Percentiles rank a stretch among this genome's conserved stretches.
Evolutionary conservation across 1,140 invertebrate genomes (phyloP).

Genomic region (Ceratoteleas bidentatus): DNA sequence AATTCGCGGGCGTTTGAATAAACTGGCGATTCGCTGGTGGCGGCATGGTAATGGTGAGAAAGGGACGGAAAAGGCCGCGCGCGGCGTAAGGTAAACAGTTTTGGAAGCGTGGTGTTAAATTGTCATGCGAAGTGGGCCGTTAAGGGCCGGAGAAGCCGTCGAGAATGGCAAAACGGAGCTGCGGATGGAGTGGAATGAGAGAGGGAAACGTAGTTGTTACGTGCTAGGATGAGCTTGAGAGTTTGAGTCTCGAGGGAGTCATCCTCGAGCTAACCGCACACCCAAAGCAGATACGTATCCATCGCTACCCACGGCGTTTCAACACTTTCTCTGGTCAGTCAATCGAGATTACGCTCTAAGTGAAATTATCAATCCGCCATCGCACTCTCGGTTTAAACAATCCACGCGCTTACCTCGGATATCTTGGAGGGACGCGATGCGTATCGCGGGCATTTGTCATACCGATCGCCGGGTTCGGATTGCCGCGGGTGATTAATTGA

Average conservation of each 20-base stretch:
- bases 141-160: slow-evolving; percentile 67
- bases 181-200: slow-evolving; percentile 69
- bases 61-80: slow-evolving; percentile 35
- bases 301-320: slow-evolving; percentile 53
- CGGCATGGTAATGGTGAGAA: slow-evolving; percentile 7
- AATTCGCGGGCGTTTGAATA: slow-evolving; percentile 40
- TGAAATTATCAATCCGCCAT: slow-evolving; percentile 69
- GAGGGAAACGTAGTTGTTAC: slow-evolving; percentile 71
- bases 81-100: slow-evolving; percentile 62
- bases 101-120: slow-evolving; percentile 64
- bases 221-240: slow-evolving; percentile 76
- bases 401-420: slow-evolving; percentile 48
- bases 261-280: slow-evolving; percentile 75
- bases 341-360: slow-evolving; percentile 65
- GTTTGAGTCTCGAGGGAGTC: slow-evolving; percentile 75
- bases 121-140: slow-evolving; percentile 68
- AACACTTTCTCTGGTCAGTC: slow-evolving; percentile 68
- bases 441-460: slow-evolving; percentile 20
- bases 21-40: slow-evolving; percentile 24
- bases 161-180: slow-evolving; percentile 67
- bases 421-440: slow-evolving; percentile 19
- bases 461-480: not conserved
- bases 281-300: slow-evolving; percentile 73
- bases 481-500: slow-evolving; percentile 6
- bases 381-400: slow-evolving; percentile 42